phyloP scores from a whole-genome alignment of 2,888 invertebrate species.

The Lacanobia oleracea region DNA sequence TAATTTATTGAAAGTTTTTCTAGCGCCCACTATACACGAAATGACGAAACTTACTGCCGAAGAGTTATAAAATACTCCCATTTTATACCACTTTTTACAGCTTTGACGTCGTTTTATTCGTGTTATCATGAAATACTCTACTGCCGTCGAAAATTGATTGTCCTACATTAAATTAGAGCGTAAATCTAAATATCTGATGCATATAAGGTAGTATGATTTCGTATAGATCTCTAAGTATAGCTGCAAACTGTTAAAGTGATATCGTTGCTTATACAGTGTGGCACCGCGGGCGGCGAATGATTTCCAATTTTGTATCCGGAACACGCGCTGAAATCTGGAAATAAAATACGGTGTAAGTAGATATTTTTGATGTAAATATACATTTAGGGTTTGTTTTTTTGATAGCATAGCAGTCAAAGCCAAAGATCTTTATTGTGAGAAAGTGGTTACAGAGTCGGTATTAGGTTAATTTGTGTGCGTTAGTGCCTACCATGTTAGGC shows the following conservation, averaged over 20 bases:
- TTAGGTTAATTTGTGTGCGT: too few relatives aligned
- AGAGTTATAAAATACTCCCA: too few relatives aligned
- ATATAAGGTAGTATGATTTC: slow-evolving; percentile 36
- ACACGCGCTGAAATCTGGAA: slow-evolving; percentile 82
- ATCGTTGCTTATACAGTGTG: slow-evolving; percentile 76
- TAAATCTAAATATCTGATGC: slow-evolving; percentile 2
- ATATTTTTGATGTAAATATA: too few relatives aligned
- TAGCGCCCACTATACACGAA: too few relatives aligned
- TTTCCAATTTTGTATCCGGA: slow-evolving; percentile 70
- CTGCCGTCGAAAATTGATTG: background rate
- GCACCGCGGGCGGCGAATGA: slow-evolving; percentile 73
- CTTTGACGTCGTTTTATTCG: background rate
- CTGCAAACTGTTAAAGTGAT: slow-evolving; percentile 15
- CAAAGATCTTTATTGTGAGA: too few relatives aligned
- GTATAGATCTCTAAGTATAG: slow-evolving; percentile 16
- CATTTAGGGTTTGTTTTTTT: too few relatives aligned
- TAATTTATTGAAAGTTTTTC: too few relatives aligned
- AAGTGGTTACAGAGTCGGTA: too few relatives aligned
- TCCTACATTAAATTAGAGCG: slow-evolving; percentile 9
- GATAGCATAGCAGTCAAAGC: too few relatives aligned
- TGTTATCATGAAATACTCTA: background rate
- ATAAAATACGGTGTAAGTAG: background rate
- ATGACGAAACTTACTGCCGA: background rate
- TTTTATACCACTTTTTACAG: background rate
- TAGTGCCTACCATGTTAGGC: too few relatives aligned